These are phyloP conservation scores for Hormiphora californensis DNA, from an alignment of 37 sponge, comb jelly and placozoan genomes.

Conservation along the genomic window DNA sequence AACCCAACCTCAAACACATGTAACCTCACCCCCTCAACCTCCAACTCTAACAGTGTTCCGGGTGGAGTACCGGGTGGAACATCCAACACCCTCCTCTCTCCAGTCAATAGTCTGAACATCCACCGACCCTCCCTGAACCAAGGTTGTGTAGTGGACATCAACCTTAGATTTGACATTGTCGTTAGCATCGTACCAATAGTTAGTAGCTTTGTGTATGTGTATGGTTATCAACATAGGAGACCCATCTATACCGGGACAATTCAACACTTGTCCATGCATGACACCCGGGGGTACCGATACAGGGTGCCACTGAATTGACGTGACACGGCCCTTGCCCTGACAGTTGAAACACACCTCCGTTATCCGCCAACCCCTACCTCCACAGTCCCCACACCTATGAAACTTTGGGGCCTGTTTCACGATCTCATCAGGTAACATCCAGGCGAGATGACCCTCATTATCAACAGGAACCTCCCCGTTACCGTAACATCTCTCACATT, in stretches of 20 bases:
- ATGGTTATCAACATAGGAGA: conserved; percentile 29
- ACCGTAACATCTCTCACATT: conserved; percentile 31
- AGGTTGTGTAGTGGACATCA: not conserved
- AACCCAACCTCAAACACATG: not conserved
- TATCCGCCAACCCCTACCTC: not conserved
- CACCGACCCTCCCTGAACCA: not conserved
- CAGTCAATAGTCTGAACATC: conserved; percentile 6
- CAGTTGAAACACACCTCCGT: not conserved
- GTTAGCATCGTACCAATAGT: not conserved
- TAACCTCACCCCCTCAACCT: not conserved
- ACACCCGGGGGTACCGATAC: conserved; percentile 41
- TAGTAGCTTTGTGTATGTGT: not conserved
- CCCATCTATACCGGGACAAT: conserved; percentile 46
- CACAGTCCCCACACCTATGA: not conserved
- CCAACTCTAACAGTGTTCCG: conserved; percentile 2
- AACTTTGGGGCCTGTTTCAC: not conserved
- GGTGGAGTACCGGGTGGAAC: conserved; percentile 9
- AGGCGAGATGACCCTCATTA: not conserved
- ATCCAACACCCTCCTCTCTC: not conserved
- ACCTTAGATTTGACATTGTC: not conserved
- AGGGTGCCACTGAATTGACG: conserved; percentile 12
- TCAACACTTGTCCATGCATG: conserved; percentile 40
- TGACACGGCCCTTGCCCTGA: not conserved
- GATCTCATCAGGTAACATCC: not conserved
- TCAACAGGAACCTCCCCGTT: not conserved